phyloP scores from a whole-genome alignment of 2,888 invertebrate species.

The Megalurothrips usitatus region DNA sequence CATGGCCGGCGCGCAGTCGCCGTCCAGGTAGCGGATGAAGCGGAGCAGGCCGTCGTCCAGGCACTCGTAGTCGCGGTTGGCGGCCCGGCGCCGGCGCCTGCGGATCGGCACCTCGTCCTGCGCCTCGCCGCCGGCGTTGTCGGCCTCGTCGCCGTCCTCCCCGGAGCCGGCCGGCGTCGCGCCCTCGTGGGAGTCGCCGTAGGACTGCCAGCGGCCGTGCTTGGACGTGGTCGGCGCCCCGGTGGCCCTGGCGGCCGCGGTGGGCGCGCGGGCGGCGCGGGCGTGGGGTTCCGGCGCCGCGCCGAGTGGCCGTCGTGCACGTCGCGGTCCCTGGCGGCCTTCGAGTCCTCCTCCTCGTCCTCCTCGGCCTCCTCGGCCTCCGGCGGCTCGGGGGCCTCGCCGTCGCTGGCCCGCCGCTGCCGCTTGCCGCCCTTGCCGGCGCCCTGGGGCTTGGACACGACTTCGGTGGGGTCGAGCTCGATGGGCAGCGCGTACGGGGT shows the following conservation, averaged over 20 bases:
- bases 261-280: not conserved
- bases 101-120: not conserved
- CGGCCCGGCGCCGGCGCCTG: not conserved
- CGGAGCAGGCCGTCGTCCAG: not conserved
- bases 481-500: not conserved
- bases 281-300: not conserved
- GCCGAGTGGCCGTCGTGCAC: not conserved
- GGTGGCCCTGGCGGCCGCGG: not conserved
- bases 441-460: not conserved
- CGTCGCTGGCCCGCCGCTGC: not conserved
- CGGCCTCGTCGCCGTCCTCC: not conserved
- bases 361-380: not conserved
- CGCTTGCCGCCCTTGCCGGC: not conserved
- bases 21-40: not conserved
- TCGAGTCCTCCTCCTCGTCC: not conserved
- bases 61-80: not conserved
- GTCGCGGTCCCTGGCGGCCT: not conserved
- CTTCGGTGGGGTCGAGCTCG: not conserved
- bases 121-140: not conserved
- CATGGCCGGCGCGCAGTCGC: not conserved
- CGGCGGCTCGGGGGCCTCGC: not conserved
- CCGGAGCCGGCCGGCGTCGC: not conserved
- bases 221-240: not conserved
- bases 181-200: constrained; percentile 16
- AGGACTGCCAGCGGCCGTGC: not conserved